These are phyloP conservation scores for Scotopteryx bipunctaria DNA, from an alignment of 2,888 invertebrate species.

Conservation along the genomic window DNA sequence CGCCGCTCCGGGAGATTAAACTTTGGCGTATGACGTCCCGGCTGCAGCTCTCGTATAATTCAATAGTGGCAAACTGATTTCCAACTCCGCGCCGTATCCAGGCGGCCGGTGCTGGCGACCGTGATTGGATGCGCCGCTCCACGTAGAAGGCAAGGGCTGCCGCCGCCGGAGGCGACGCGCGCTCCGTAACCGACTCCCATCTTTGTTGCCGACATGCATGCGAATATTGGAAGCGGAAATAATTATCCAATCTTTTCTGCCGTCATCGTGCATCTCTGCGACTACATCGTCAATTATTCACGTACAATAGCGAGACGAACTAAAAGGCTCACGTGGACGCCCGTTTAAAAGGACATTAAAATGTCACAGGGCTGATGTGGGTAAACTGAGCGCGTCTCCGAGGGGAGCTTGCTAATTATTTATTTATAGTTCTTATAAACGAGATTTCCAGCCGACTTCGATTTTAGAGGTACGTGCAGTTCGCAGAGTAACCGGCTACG, in stretches of 20 bases:
- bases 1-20: constrained; percentile 77
- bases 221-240: constrained; percentile 61
- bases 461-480: constrained; percentile 40
- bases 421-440: constrained; percentile 71
- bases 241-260: constrained; percentile 59
- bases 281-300: constrained; percentile 56
- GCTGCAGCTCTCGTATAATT: constrained; percentile 75
- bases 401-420: constrained; percentile 60
- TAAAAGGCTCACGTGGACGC: constrained; percentile 54
- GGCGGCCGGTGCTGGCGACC: constrained; percentile 44
- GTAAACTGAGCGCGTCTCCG: constrained; percentile 57
- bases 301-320: constrained; percentile 52
- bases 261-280: constrained; percentile 41
- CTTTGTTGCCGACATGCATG: constrained; percentile 55
- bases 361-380: constrained; percentile 72
- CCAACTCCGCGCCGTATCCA: constrained; percentile 62
- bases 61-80: constrained; percentile 81
- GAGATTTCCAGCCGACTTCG: constrained; percentile 38
- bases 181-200: constrained; percentile 52
- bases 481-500: constrained; percentile 28
- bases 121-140: constrained; percentile 72
- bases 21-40: constrained; percentile 77
- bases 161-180: constrained; percentile 55
- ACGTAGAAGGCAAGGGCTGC: constrained; percentile 39
- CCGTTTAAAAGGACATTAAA: constrained; percentile 75